Evolutionary conservation across 2,797 vertebrate genomes (phyloP).

Genomic region (Limosa lapponica): DNA sequence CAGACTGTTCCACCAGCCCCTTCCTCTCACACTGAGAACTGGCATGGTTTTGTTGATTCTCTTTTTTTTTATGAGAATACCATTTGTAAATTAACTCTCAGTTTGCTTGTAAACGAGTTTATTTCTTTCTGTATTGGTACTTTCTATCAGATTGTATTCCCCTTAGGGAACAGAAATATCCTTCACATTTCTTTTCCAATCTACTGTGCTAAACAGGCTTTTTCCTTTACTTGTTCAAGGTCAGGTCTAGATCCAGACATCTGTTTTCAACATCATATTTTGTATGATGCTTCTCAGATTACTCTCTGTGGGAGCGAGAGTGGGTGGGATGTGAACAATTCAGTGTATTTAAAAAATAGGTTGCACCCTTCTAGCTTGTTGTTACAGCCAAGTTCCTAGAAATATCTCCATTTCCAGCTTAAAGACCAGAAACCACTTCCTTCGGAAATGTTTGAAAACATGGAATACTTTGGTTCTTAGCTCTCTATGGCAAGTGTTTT

Average conservation of each 20-base stretch:
- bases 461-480: background rate
- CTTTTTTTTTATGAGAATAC: background rate
- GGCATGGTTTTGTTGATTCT: background rate
- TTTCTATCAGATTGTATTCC: background rate
- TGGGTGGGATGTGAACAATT: background rate
- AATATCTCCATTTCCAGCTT: background rate
- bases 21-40: background rate
- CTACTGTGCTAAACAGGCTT: background rate
- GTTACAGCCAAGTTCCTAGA: background rate
- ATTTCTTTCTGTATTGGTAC: background rate
- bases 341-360: background rate
- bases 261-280: background rate
- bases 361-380: background rate
- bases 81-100: background rate
- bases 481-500: background rate
- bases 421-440: background rate
- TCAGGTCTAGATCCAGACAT: constrained; percentile 1
- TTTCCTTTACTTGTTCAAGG: background rate
- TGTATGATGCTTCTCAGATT: constrained; percentile 5
- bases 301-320: background rate
- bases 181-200: background rate
- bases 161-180: background rate
- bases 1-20: background rate
- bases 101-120: background rate
- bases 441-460: background rate